Conservation (phyloP, 1,140 invertebrate species). For the Saccostrea cuccullata region DNA sequence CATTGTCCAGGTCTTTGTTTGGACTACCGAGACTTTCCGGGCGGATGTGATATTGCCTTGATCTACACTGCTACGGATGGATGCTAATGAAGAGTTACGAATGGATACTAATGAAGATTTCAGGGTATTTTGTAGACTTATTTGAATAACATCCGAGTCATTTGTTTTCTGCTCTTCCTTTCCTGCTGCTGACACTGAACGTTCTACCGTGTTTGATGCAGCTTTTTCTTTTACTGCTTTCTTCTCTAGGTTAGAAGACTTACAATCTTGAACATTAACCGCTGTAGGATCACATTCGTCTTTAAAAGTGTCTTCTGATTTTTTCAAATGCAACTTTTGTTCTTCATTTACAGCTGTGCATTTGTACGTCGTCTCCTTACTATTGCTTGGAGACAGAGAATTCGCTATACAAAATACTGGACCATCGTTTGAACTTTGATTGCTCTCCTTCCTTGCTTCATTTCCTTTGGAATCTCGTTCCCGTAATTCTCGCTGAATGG, state of each 20-base stretch:
- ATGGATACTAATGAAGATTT: background rate
- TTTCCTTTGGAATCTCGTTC: background rate
- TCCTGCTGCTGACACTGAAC: background rate
- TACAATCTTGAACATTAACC: no score
- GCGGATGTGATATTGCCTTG: background rate
- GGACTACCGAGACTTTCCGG: background rate
- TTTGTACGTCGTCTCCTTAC: background rate
- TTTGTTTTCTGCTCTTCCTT: background rate
- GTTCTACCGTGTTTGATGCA: background rate
- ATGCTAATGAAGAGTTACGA: background rate
- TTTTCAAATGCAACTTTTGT: no score
- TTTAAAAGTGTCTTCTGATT: no score
- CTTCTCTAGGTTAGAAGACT: no score
- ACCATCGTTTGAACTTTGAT: background rate
- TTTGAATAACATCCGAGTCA: background rate
- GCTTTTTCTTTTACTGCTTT: background rate
- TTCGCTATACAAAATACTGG: background rate
- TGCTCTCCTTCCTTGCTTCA: background rate
- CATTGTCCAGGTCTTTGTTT: slow-evolving; percentile 14
- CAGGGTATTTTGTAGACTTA: background rate
- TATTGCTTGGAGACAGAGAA: background rate
- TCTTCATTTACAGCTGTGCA: no score
- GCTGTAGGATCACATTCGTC: no score
- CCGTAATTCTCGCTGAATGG: background rate
- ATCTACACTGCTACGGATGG: background rate